Conservation (phyloP, 1,140 invertebrate genomes). For the Ephestia elutella region DNA sequence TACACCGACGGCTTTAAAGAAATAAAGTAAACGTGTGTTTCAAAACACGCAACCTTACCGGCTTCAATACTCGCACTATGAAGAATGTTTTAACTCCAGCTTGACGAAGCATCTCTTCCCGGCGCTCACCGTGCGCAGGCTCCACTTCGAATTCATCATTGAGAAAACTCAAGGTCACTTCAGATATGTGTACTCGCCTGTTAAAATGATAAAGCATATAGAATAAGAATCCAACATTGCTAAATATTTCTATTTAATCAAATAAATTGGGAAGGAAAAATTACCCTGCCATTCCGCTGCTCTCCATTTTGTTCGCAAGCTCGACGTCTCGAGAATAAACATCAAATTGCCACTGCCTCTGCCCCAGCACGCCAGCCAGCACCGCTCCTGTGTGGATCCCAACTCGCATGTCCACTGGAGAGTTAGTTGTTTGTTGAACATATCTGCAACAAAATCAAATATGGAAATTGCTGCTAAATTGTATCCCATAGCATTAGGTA, state of each 20-base stretch:
- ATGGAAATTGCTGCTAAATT: too few relatives aligned
- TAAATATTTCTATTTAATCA: too few relatives aligned
- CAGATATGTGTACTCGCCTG: conserved; percentile 95
- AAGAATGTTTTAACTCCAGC: conserved; percentile 94
- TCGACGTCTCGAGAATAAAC: conserved; percentile 98
- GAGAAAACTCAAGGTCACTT: conserved; percentile 91
- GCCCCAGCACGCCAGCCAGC: conserved; percentile 95
- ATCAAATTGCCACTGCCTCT: conserved; percentile 98
- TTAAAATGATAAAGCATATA: conserved; percentile 30
- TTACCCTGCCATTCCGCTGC: conserved; percentile 95
- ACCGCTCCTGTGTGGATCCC: conserved; percentile 98
- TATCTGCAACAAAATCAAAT: conserved; percentile 77
- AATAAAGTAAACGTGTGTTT: too few relatives aligned
- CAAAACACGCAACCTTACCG: conserved; percentile 73
- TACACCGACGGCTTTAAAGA: too few relatives aligned
- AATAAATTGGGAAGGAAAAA: conserved; percentile 27
- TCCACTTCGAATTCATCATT: conserved; percentile 96
- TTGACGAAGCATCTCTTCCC: conserved; percentile 89
- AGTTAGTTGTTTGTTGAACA: conserved; percentile 95
- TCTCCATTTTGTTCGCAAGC: conserved; percentile 99
- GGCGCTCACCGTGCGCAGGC: conserved; percentile 90
- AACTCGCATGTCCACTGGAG: conserved; percentile 97
- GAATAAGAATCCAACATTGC: background rate
- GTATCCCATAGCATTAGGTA: too few relatives aligned
- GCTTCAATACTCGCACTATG: conserved; percentile 89